These are phyloP conservation scores for Cataglyphis livida DNA, from an alignment of 2,888 invertebrate genomes.

Conservation along the genomic window DNA sequence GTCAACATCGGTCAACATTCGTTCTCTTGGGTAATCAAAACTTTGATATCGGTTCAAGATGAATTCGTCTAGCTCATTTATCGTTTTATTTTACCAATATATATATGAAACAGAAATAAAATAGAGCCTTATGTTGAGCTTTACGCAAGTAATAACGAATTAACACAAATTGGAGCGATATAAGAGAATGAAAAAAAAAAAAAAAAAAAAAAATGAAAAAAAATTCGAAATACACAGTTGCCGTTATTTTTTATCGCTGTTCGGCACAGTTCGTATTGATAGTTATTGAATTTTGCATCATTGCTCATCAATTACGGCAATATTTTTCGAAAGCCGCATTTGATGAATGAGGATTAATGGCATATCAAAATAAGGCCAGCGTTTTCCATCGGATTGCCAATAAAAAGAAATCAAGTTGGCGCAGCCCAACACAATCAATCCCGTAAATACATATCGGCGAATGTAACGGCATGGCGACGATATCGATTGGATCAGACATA, in stretches of 20 bases:
- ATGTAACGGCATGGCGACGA: slow-evolving; percentile 29
- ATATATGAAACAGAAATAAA: neutral
- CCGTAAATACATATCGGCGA: slow-evolving; percentile 9
- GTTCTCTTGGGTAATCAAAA: slow-evolving; percentile 4
- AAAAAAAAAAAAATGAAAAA: neutral
- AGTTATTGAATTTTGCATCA: slow-evolving; percentile 1
- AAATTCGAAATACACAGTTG: neutral
- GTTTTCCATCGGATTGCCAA: slow-evolving; percentile 10
- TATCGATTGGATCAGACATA: slow-evolving; percentile 62
- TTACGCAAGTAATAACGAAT: slow-evolving; percentile 1
- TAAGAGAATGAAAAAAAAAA: slow-evolving; percentile 10
- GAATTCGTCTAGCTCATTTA: neutral
- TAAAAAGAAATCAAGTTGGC: slow-evolving; percentile 15
- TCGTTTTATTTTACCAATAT: neutral
- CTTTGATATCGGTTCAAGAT: neutral
- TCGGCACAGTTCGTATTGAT: neutral
- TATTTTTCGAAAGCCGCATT: slow-evolving; percentile 37
- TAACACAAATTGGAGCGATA: slow-evolving; percentile 18
- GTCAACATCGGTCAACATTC: neutral
- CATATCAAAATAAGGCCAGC: slow-evolving; percentile 2
- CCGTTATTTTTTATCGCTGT: neutral
- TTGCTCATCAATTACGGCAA: slow-evolving; percentile 34
- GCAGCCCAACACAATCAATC: neutral
- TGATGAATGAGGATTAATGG: slow-evolving; percentile 37
- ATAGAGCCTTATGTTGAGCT: neutral